Evolutionary conservation across 2,113 vertebrate genomes (phyloP), one percentile per base, ranked within the genome.

Genomic region (Phylloscopus whistleri): DNA sequence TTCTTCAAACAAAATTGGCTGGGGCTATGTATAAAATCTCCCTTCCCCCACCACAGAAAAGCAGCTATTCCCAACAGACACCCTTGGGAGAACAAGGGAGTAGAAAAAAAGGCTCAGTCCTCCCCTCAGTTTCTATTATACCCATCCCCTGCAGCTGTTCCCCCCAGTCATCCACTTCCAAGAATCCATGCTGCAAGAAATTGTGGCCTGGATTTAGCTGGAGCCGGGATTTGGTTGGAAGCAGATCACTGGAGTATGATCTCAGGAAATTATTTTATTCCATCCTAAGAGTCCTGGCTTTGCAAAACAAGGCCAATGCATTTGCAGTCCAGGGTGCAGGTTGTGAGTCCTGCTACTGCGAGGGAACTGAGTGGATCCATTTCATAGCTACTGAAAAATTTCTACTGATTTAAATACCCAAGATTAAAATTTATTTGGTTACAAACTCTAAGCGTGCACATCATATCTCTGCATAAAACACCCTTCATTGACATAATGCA

Each of bases 381-480:
- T 74, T 74, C 55, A 46, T 2, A 75, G 82, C 87, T 67, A n/a
- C 55, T 70, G 76, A 70, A 80, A 94, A 59, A 84, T 6, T 8
- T 44, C 82, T 86, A 70, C 48, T 23, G 63, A 79, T 93, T 93
- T 93, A 94, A 95, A 72, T 74, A 69, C 17, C 49, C 51, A 21
- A 63, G 75, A 93, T 95, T 86, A 74, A 90, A 88, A 88, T 11
- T 74, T 63, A 88, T 92, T 90, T 94, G 68, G 84, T 94, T 91
- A 74, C 78, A 88, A 84, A 92, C 44, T 84, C 79, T 31, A 33
- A 90, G 73, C 0, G 0, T 73, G 52, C 86, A 55, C 43, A 15
- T 87, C 46, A 41, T 86, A 90, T 72, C 91, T 90, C 76, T 93
- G 91, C 86, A 67, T 78, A 91, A 62, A 95, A 93, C 35, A 41